Evolutionary conservation across 2,888 invertebrate genomes (phyloP).

Genomic region (Aphrophora alni): DNA sequence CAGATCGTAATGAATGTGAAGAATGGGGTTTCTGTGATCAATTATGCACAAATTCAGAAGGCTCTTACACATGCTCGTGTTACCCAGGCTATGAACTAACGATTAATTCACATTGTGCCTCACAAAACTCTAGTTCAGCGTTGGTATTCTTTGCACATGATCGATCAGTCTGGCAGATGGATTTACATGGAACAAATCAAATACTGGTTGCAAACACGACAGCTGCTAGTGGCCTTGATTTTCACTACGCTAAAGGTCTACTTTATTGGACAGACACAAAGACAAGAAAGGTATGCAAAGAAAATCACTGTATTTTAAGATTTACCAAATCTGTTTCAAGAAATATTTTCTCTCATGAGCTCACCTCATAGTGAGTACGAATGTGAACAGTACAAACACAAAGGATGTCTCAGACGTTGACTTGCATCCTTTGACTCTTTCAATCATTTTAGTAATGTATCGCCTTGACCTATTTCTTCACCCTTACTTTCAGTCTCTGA

Average conservation of each 20-base stretch:
- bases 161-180: slow-evolving; percentile 60
- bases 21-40: slow-evolving; percentile 97
- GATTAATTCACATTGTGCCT: slow-evolving; percentile 69
- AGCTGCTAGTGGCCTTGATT: slow-evolving; percentile 86
- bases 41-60: slow-evolving; percentile 86
- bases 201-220: slow-evolving; percentile 77
- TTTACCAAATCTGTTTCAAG: no score
- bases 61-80: slow-evolving; percentile 83
- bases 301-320: slow-evolving; percentile 38
- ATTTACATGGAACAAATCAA: slow-evolving; percentile 63
- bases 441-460: no score
- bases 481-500: no score
- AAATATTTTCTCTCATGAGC: no score
- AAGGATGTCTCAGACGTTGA: neutral
- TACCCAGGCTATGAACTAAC: slow-evolving; percentile 74
- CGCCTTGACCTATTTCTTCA: no score
- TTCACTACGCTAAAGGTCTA: slow-evolving; percentile 75
- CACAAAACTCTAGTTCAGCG: slow-evolving; percentile 63
- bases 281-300: slow-evolving; percentile 83
- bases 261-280: slow-evolving; percentile 92
- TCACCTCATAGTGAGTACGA: neutral
- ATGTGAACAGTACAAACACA: neutral
- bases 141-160: slow-evolving; percentile 57
- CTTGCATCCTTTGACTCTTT: no score
- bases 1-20: slow-evolving; percentile 89